A percentile compares a stretch with the other conserved stretches of the same genome.
phyloP scores from a whole-genome alignment of 2,888 invertebrate genomes.

The Habrosyne pyritoides region DNA sequence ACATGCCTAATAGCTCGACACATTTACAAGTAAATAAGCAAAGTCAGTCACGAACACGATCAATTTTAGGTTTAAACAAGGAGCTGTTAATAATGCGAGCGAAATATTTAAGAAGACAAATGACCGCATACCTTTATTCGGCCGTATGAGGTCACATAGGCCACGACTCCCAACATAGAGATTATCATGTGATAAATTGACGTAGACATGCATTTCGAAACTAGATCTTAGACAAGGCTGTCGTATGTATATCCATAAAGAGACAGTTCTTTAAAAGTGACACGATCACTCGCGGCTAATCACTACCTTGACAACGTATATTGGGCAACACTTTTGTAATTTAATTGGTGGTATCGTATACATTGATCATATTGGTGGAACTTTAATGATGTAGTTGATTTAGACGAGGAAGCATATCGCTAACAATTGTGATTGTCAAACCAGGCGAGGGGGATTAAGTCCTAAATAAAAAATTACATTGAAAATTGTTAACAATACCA shows the following conservation, averaged over 20 bases:
- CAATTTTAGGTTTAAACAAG: not conserved
- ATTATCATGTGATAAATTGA: conserved; percentile 53
- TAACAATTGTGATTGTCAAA: no score
- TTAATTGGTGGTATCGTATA: not conserved
- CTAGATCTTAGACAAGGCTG: conserved; percentile 51
- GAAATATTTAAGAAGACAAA: conserved; percentile 29
- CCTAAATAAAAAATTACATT: no score
- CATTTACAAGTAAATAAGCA: not conserved
- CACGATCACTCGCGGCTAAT: conserved; percentile 47
- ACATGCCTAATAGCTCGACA: not conserved
- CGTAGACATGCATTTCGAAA: conserved; percentile 55
- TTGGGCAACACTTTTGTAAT: conserved; percentile 22
- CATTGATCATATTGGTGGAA: not conserved
- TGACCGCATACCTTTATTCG: conserved; percentile 32
- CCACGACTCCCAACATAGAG: conserved; percentile 43
- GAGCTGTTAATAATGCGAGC: conserved; percentile 13
- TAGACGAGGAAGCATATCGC: no score
- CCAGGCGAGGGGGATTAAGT: no score
- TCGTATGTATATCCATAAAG: conserved; percentile 34
- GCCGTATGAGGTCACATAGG: conserved; percentile 38
- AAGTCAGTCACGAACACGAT: not conserved
- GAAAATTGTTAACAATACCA: no score
- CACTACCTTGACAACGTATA: conserved; percentile 38
- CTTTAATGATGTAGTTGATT: not conserved
- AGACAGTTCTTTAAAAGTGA: conserved; percentile 39